Evolutionary conservation across 2,797 vertebrate genomes (phyloP).

Genomic region (Zonotrichia albicollis): DNA sequence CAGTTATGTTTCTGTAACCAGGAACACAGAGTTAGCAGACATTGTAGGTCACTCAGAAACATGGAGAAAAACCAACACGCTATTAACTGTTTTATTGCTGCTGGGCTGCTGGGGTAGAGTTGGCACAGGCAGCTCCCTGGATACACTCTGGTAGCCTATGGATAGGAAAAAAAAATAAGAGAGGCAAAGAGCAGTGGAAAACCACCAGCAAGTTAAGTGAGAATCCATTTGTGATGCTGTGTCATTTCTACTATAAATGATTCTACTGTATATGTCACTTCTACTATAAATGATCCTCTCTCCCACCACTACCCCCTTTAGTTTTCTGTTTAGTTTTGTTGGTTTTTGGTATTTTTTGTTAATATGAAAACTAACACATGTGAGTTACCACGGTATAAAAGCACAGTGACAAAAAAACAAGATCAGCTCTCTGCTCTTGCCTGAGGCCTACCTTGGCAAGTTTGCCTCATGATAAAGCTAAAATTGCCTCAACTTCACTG

Average conservation of each 20-base stretch:
- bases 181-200: background rate
- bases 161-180: background rate
- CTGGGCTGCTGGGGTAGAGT: background rate
- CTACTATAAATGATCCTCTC: background rate
- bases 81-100: background rate
- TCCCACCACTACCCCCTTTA: background rate
- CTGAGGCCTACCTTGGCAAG: background rate
- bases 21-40: background rate
- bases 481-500: background rate
- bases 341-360: background rate
- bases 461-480: background rate
- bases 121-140: background rate
- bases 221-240: background rate
- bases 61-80: background rate
- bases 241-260: background rate
- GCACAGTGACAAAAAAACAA: background rate
- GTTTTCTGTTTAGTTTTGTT: background rate
- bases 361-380: background rate
- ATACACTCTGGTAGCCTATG: background rate
- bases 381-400: background rate
- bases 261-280: background rate
- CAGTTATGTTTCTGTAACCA: background rate
- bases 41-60: background rate
- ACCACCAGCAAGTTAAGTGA: background rate
- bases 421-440: background rate